Evolutionary conservation across 2,113 vertebrate genomes (phyloP).

Genomic region (Oxyruncus cristatus): DNA sequence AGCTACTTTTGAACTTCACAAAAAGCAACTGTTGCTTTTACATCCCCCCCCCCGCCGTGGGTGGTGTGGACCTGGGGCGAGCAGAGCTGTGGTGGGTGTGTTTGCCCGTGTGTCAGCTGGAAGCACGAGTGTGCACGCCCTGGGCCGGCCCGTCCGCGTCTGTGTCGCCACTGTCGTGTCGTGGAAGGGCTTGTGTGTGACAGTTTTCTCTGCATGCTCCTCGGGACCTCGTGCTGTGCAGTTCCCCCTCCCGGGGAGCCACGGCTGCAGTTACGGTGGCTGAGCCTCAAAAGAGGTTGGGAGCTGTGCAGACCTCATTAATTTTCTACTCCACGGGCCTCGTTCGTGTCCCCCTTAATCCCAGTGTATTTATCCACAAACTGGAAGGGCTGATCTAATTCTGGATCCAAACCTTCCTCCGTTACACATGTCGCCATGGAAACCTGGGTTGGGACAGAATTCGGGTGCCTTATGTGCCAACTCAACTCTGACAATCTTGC

Average conservation of each 20-base stretch:
- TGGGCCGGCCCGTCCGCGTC: conserved; percentile 5
- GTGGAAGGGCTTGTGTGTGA: not conserved
- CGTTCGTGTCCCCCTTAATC: conserved; percentile 12
- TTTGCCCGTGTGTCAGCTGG: not conserved
- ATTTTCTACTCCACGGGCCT: conserved; percentile 32
- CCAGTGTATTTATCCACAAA: conserved; percentile 42
- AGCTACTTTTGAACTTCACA: not conserved
- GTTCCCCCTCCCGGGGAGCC: not conserved
- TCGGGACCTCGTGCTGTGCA: conserved; percentile 34
- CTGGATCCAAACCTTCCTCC: not conserved
- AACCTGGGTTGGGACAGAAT: not conserved
- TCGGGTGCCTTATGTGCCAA: not conserved
- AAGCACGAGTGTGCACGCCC: not conserved
- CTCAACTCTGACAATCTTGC: not conserved
- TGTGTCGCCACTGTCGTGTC: not conserved
- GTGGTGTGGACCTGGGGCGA: not conserved
- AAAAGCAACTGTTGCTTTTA: not conserved
- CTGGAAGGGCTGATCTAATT: conserved; percentile 45
- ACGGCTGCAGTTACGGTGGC: not conserved
- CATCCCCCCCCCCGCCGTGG: not conserved
- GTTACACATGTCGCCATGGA: not conserved
- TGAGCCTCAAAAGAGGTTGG: conserved; percentile 7
- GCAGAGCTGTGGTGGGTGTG: not conserved
- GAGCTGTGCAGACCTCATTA: conserved; percentile 20
- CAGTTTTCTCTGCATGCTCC: conserved; percentile 15